Evolutionary conservation across 2,113 vertebrate genomes (phyloP), one percentile per base, ranked within the genome.

Genomic region (Dromaius novaehollandiae): DNA sequence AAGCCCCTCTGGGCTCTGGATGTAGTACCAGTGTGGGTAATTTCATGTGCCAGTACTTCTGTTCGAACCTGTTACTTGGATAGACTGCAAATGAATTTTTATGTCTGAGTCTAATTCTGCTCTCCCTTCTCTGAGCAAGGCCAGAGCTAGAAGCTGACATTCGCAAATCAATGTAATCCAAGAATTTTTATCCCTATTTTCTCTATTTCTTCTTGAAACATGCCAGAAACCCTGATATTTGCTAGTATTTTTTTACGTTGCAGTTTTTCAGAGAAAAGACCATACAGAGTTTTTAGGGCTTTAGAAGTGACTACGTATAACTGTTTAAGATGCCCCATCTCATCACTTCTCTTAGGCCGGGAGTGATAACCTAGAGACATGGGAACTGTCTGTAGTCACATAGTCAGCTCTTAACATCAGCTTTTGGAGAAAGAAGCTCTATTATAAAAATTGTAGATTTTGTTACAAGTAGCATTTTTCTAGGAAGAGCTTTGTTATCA

Each of bases 11-110:
- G 71, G 53, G 42, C 21, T 53, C 40, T 61, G 68, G 9, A 38
- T 61, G 32, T 75, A 30, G 51, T 18, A 36, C 36, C 65, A 50
- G 7, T 13, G n/a, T 8, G 48, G 22, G 36, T 77, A 34, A 19
- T 78, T 74, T 70, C 13, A 2, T 19, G 48, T 92, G 63, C 70
- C 32, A 28, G 51, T 80, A 18, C 56, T 92, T 51, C 78, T 92
- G 32, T 69, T 82, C 64, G 40, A 82, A 38, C 2, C 28, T 66
- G 10, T 48, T 95, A 26, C 40, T 30, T 24, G n/a, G 7, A 34
- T 34, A 64, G 73, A 44, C 50, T 22, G 36, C 15, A 34, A 1
- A 64, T 25, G 7, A 3, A 1, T 36, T 0, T 8, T 28, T 0
- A 46, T 34, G 77, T 61, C 22, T 46, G 9, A 46, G 58, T 34